phyloP scores from a whole-genome alignment of 2,797 vertebrate genomes.

The Phalloptychus januarius region DNA sequence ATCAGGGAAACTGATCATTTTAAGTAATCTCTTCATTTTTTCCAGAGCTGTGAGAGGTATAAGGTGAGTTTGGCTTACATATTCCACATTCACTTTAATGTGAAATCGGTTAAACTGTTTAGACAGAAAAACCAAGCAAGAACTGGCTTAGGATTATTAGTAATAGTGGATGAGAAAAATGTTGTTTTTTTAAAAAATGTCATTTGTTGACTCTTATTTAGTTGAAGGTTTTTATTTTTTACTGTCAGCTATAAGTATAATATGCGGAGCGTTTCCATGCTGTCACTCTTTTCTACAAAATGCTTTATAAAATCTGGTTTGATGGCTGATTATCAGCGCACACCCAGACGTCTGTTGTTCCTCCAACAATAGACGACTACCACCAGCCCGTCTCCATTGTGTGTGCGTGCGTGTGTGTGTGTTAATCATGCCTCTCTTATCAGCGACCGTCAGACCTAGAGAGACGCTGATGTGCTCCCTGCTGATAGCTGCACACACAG shows the following conservation, averaged over 20 bases:
- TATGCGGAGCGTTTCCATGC: slow-evolving; percentile 35
- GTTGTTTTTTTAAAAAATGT: background rate
- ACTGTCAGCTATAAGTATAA: slow-evolving; percentile 3
- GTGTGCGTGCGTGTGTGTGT: slow-evolving; percentile 41
- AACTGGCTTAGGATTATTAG: background rate
- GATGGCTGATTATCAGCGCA: slow-evolving; percentile 77
- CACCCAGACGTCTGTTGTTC: slow-evolving; percentile 75
- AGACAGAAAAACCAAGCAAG: background rate
- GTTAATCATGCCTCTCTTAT: slow-evolving; percentile 78
- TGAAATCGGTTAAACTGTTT: background rate
- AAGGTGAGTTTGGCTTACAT: background rate
- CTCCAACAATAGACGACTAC: slow-evolving; percentile 71
- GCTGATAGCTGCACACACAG: slow-evolving; percentile 74
- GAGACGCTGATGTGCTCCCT: slow-evolving; percentile 76
- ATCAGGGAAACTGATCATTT: too few relatives aligned
- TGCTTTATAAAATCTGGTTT: slow-evolving; percentile 71
- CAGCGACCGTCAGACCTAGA: slow-evolving; percentile 79
- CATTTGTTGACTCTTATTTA: slow-evolving; percentile 10
- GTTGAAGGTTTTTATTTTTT: background rate
- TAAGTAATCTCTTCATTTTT: too few relatives aligned
- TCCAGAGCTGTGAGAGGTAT: too few relatives aligned
- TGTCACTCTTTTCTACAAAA: slow-evolving; percentile 58
- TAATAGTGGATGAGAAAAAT: background rate
- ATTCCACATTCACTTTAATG: background rate
- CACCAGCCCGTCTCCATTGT: slow-evolving; percentile 44